phyloP scores from a whole-genome alignment of 2,888 invertebrate species.

The Xestia xanthographa region DNA sequence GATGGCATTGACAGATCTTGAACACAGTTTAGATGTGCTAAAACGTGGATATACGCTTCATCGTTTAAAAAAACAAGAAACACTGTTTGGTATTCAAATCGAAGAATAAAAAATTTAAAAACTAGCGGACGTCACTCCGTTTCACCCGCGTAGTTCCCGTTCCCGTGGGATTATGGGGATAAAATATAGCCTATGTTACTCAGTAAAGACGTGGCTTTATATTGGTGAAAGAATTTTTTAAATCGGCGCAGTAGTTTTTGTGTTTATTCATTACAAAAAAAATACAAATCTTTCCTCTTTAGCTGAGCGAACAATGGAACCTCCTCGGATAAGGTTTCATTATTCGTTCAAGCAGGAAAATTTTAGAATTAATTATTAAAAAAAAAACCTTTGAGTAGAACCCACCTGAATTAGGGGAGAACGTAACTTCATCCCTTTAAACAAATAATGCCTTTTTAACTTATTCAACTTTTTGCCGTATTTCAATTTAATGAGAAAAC shows the following conservation, averaged over 20 bases:
- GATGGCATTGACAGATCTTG: neutral
- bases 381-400: slow-evolving; percentile 5
- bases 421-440: slow-evolving; percentile 24
- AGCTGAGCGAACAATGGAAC: neutral
- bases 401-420: slow-evolving; percentile 24
- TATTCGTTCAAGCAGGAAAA: neutral
- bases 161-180: no score
- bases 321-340: neutral
- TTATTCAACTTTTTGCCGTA: slow-evolving; percentile 44
- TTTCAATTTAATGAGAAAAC: slow-evolving; percentile 44
- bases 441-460: slow-evolving; percentile 36
- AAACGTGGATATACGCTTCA: neutral
- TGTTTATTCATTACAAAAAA: no score
- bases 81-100: no score
- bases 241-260: no score
- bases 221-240: no score
- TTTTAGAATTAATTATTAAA: slow-evolving; percentile 1
- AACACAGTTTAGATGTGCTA: neutral
- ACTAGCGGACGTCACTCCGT: no score
- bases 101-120: no score
- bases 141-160: no score
- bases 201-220: no score
- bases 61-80: no score
- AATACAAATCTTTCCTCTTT: no score
- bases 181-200: no score